Evolutionary conservation across 2,113 vertebrate species (phyloP), one percentile per base, ranked within the genome.

Genomic region (Tychaedon coryphoeus): DNA sequence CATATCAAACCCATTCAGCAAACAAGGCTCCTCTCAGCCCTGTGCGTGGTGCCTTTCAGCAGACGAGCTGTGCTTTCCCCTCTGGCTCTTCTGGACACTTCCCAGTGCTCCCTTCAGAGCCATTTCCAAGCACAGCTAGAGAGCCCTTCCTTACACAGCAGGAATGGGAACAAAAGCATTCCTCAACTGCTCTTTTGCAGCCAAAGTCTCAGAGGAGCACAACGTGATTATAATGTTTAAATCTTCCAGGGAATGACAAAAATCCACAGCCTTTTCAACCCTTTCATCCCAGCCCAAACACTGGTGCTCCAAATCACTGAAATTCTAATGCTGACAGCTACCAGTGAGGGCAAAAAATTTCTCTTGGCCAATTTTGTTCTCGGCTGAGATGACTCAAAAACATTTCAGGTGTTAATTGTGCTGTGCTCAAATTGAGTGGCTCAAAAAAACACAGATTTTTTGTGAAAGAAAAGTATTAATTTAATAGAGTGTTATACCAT

Each of bases 41-140:
- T 51, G 58, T 81, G 57, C 0, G 0, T 24, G n/a, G 8, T 79
- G 58, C 48, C 62, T 66, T 61, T 65, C 62, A 64, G 36, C 56
- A 83, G 58, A 58, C 3, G 1, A 75, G 45, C 60, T 91, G 40
- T 57, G 42, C 82, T 90, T 67, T 61, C 60, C 67, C 31, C 54
- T 90, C 58, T 83, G 82, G 51, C 47, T 56, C n/a, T 76, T 88
- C 50, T 90, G 80, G 95, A 81, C 58, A 14, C 25, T 72, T 93
- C 47, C 23, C 56, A 87, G 64, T 11, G n/a, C 31, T 84, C 43
- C 48, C 54, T 92, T 54, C 69, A 71, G 12, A 69, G 40, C 51
- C 3, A 2, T n/a, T 83, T 70, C 43, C 72, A 89, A 85, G 56
- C 42, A 75, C 64, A 79, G 42, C 33, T 56, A 24, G 40, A 71